Evolutionary conservation across 2,797 vertebrate species (phyloP).

Genomic region (Cygnus olor): DNA sequence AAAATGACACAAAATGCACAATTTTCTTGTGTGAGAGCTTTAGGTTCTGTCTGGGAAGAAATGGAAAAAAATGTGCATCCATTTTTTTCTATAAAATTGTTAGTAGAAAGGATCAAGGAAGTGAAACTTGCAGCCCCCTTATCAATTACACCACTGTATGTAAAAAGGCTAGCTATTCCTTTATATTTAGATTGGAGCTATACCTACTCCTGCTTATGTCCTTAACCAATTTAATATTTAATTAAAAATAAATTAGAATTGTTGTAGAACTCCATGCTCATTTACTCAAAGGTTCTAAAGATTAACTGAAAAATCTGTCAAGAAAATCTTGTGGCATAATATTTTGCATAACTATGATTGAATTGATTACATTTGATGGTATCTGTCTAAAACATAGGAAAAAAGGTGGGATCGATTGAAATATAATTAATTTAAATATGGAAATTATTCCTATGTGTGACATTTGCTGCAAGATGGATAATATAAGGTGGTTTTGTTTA

Average conservation of each 20-base stretch:
- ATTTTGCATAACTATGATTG: not conserved
- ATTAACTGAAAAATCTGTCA: not conserved
- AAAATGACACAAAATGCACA: not conserved
- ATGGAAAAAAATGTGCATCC: not conserved
- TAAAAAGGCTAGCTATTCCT: not conserved
- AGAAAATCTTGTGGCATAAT: not conserved
- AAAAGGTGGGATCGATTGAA: too few species aligned
- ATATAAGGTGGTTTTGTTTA: not conserved
- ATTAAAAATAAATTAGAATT: not conserved
- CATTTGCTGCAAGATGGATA: not conserved
- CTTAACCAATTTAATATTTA: not conserved
- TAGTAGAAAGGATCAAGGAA: not conserved
- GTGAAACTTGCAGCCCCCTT: not conserved
- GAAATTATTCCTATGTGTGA: not conserved
- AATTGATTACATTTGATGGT: not conserved
- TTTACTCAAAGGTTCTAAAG: not conserved
- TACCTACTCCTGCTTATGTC: not conserved
- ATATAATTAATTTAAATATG: too few species aligned
- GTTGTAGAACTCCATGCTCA: not conserved
- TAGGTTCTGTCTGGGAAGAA: not conserved
- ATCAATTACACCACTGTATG: rapidly evolving
- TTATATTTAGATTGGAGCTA: not conserved
- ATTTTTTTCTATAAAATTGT: not conserved
- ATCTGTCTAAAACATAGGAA: not conserved
- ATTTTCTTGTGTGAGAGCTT: not conserved